Base-by-base conservation (phyloP, 2,797 vertebrate species). In the Pangasius krempfi region DNA sequence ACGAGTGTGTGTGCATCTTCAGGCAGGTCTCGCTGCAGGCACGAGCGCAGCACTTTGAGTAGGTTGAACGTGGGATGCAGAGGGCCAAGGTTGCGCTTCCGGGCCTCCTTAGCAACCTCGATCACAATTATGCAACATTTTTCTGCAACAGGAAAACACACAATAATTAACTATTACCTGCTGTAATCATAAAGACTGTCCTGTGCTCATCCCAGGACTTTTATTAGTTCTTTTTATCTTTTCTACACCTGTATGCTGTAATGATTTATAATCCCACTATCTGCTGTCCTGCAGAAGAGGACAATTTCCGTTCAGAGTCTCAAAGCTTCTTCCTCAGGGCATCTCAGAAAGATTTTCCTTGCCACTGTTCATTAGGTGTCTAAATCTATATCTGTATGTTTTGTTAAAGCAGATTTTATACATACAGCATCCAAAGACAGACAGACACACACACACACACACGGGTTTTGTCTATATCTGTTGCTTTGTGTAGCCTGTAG, bases 51-150 rank as follows among this genome's bases (percentile, higher is more conserved):
- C 62, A 94, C 94, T 91, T 96, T 97, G 4, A 95, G 85, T 79
- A 97, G 72, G 90, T 97, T 97, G 91, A 98, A 98, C 30, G 95
- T 95, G 0, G 98, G 98, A 86, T 99, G 98, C n/a, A 99, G 93
- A 2, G 96, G 94, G 5, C 98, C 96, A 0, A 99, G 94, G 90
- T 96, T 98, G 86, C 96, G 93, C 37, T 96, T 97, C 64, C 97
- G 94, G 40, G 96, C 96, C 85, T 96, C 96, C 89, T 94, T 96
- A 0, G 94, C 95, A 0, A 98, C 88, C 1, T 92, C 92, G 8
- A 96, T 91, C 58, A 96, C 94, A 91, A 93, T 96, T 76, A 95
- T 95, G 91, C 97, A 98, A 90, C 97, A 97, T 83, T 96, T 94
- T 5, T 94, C 98, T 98, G 10, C 0, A 80, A 76, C 10, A 52